Evolutionary conservation across 2,888 invertebrate species (phyloP), one percentile per base, ranked within the genome.

Genomic region (Lutraria lutraria): DNA sequence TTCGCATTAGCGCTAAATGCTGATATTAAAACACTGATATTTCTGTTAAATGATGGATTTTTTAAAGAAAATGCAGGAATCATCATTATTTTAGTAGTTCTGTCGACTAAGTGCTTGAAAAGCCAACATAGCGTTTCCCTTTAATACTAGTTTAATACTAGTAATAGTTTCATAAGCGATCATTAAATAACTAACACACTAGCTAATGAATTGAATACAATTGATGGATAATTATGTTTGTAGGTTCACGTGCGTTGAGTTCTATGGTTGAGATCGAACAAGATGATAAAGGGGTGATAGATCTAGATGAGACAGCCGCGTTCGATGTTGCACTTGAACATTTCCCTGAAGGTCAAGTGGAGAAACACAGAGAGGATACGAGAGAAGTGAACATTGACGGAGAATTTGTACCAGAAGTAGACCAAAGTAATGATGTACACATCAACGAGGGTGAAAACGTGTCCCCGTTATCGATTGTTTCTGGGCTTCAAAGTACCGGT

Each of bases 331-430:
- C 84, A n/a, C 68, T 84, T 29, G 84, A 84, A 31, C 76, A 84
- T 76, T 84, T 76, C 31, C 84, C 72, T 19, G 63, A 84, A 54
- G 76, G 31, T 15, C 76, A 34, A 53, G 54, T 54, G 0, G 84
- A 84, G 10, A 87, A 87, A 25, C 68, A 87, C 52, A 79, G 79
- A 19, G 87, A 87, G 80, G 87, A 87, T 53, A 87, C 79, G 25
- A 76, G 87, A 19, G 87, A 87, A 72, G 31, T 83, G 6, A 16
- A 80, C 63, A 54, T 83, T 21, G 83, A 80, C 21, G 68, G 83
- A 31, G 87, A 60, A 34, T 43, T n/a, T 82, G 68, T 76, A 6
- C 25, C 68, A 3, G 83, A 76, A n/a, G 72, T 43, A 1, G 76
- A 34, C 25, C 54, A 25, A 29, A 79, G 83, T 3, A 83, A 86